Evolutionary conservation across 2,113 vertebrate genomes (phyloP), one percentile per base, ranked within the genome.

Genomic region (Casuarius casuarius): DNA sequence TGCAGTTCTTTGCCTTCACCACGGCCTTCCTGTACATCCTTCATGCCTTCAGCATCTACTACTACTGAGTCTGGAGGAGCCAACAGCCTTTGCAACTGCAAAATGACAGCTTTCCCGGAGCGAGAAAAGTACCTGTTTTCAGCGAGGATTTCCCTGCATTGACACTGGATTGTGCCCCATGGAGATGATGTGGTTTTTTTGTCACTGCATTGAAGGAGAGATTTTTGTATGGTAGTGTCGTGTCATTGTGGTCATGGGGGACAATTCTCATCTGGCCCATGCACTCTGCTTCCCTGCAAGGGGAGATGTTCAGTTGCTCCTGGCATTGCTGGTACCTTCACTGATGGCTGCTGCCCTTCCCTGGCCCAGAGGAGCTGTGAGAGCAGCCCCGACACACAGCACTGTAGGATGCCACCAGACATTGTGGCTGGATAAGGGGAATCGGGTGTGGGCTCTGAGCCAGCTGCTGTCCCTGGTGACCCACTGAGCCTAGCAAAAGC

Each of bases 11-110:
- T 0, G 96, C 96, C 82, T 97, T 97, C 75, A 13, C 96, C 87
- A 97, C 96, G 0, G 76, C 90, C 33, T 94, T 97, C 85, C 92
- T 97, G 82, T 97, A 97, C 63, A 90, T 97, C 79, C 92, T 97
- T 19, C 96, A 97, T 0, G 94, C 96, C 82, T 97, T 97, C 95
- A 95, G 92, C 82, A 96, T 95, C 92, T 96, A 97, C 87, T 97
- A 97, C 90, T 87, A 95, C 33, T 96, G 78, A 97, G 29, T 70
- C n/a, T 1, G 2, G 61, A 48, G 42, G 71, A 54, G 26, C 10
- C 19, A 10, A 52, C 3, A 2, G n/a, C 6, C 82, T 89, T 31
- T 4, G 1, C 52, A 35, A 52, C 26, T 20, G n/a, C 71, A 63
- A 49, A 51, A 87, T 0, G 0, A 83, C 49, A 68, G 35, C 48